Conservation (phyloP, 2,113 vertebrate species). For the Galbula dea region DNA sequence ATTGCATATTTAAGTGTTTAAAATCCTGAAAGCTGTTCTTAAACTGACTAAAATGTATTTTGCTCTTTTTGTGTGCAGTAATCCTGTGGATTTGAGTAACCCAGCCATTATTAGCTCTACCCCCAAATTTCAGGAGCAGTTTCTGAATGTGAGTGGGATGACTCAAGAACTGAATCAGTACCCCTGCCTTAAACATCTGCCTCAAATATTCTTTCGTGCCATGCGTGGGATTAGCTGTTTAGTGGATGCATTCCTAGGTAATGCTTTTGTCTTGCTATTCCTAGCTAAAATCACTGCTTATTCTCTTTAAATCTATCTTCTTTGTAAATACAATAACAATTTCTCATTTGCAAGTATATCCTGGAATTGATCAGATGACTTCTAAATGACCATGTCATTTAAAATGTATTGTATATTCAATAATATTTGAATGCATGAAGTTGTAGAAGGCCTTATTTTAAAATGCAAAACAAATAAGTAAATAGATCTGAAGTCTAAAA, state of each 20-base stretch:
- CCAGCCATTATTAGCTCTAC: constrained; percentile 94
- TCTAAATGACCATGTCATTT: background rate
- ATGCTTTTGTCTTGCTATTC: constrained; percentile 55
- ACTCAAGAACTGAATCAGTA: constrained; percentile 92
- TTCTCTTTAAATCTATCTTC: background rate
- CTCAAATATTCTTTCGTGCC: constrained; percentile 96
- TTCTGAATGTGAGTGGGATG: constrained; percentile 90
- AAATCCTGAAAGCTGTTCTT: background rate
- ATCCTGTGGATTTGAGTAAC: constrained; percentile 97
- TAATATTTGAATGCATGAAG: background rate
- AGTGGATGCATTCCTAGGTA: constrained; percentile 96
- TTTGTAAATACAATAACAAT: background rate
- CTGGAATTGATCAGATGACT: background rate
- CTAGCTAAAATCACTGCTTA: no score
- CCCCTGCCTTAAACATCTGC: constrained; percentile 94
- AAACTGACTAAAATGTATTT: background rate
- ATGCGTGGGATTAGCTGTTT: constrained; percentile 95
- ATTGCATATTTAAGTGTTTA: background rate
- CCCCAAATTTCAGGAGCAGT: constrained; percentile 97
- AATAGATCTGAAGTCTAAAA: background rate
- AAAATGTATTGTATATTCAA: no score
- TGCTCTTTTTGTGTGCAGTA: constrained; percentile 71
- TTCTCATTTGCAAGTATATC: background rate
- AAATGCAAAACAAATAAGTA: background rate
- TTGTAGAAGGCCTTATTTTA: background rate